Evolutionary conservation across 2,888 invertebrate genomes (phyloP), one percentile per base, ranked within the genome.

Genomic region (Epirrhoe tristata): DNA sequence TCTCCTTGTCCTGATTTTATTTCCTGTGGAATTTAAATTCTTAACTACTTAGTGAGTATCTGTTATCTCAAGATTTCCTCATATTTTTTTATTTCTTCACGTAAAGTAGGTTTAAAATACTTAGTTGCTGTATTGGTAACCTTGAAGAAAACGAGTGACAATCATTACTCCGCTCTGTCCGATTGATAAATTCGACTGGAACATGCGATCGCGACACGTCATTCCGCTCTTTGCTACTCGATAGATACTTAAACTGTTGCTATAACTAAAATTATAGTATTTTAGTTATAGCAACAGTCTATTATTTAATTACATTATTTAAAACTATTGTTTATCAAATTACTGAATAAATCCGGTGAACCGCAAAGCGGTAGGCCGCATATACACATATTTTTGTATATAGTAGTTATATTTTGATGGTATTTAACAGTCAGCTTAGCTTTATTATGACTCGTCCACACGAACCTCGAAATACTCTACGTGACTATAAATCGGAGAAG

Each of bases 181-280:
- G 87, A 90, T 91, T 93, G 91, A 93, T 93, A 92, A 91, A 93
- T 90, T 88, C 87, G 79, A 82, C 76, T 82, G 78, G 81, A 88
- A 90, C 93, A 93, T 93, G 93, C 93, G 86, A 93, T 90, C 91
- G 86, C 84, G 91, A 92, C 92, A 90, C 88, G 89, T 91, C 90
- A 90, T 84, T 85, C 83, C 74, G 77, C 74, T 75, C 56, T 57
- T 58, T 77, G 59, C 63, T 66, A 62, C 66, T 64, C 66, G 62
- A 55, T 48, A 43, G 34, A 48, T 58, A 55, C 55, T 31, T 55
- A 56, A 60, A 43, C 53, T 54, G 62, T 66, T n/a, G 62, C 34
- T n/a, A 58, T 34, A 24, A 8, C 24, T 16, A 50, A 1, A 39
- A 39, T 39, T 39, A 39, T 12, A 39, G 10, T 39, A 39, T 39